Evolutionary conservation across 2,888 invertebrate genomes (phyloP).

Genomic region (Terebella lapidaria): DNA sequence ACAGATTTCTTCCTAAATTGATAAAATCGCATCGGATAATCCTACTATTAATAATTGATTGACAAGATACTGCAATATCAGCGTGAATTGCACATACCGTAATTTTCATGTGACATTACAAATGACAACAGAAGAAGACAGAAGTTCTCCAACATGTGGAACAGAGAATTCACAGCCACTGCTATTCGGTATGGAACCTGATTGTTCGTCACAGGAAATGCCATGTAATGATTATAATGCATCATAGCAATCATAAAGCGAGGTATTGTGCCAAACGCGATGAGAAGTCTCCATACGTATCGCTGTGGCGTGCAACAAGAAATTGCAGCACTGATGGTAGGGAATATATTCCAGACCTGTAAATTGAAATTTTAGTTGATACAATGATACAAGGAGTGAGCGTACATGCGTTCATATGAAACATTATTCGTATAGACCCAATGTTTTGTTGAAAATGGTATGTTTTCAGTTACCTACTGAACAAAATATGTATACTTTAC

Average conservation of each 20-base stretch:
- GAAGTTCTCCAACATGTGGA: slow-evolving; percentile 82
- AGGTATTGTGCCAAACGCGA: slow-evolving; percentile 79
- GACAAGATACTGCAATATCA: too few species aligned
- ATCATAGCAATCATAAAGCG: slow-evolving; percentile 74
- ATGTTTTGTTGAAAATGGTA: too few species aligned
- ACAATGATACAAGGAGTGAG: too few species aligned
- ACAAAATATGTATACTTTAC: too few species aligned
- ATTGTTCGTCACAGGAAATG: slow-evolving; percentile 51
- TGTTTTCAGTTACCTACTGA: too few species aligned
- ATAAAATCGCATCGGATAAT: too few species aligned
- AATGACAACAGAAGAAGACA: slow-evolving; percentile 82
- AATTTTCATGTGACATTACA: slow-evolving; percentile 84
- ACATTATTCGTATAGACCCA: too few species aligned
- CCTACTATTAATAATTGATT: too few species aligned
- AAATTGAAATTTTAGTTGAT: too few species aligned
- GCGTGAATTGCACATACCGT: slow-evolving; percentile 66
- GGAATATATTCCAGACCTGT: slow-evolving; percentile 2
- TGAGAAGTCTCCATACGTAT: slow-evolving; percentile 86
- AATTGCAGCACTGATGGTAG: slow-evolving; percentile 80
- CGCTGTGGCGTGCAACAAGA: slow-evolving; percentile 81
- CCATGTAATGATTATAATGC: slow-evolving; percentile 70
- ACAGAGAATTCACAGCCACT: slow-evolving; percentile 41
- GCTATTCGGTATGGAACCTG: background rate
- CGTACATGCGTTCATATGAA: too few species aligned
- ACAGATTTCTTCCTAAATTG: too few species aligned